phyloP scores from a whole-genome alignment of 2,113 vertebrate species.

The Alethe diademata region DNA sequence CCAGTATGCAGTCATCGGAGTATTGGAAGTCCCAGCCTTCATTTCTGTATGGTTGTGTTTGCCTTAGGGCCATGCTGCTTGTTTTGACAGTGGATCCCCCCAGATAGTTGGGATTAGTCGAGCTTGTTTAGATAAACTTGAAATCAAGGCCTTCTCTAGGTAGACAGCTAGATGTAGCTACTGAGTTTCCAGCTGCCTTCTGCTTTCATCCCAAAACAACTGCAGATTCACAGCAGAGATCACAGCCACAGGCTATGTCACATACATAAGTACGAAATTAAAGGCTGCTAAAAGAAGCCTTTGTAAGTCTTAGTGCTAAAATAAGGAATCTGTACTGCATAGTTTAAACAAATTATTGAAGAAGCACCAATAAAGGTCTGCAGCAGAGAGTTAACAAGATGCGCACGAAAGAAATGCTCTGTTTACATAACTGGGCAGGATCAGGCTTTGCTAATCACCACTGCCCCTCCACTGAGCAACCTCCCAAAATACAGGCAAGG shows the following conservation, averaged over 20 bases:
- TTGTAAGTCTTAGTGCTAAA: constrained; percentile 83
- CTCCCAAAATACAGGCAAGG: background rate
- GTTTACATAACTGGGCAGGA: constrained; percentile 28
- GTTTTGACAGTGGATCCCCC: constrained; percentile 99
- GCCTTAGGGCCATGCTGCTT: constrained; percentile 98
- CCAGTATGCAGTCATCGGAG: constrained; percentile 80
- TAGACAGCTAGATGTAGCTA: constrained; percentile 93
- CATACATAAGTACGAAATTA: constrained; percentile 83
- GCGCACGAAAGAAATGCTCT: constrained; percentile 50
- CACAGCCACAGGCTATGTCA: constrained; percentile 89
- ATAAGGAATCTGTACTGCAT: constrained; percentile 80
- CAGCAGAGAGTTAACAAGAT: constrained; percentile 62
- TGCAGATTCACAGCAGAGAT: constrained; percentile 87
- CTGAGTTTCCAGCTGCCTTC: constrained; percentile 93
- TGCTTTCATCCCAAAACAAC: constrained; percentile 94
- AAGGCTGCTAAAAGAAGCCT: constrained; percentile 83
- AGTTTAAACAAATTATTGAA: constrained; percentile 79
- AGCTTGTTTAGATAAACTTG: constrained; percentile 99
- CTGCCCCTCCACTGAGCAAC: background rate
- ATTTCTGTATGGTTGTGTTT: constrained; percentile 92
- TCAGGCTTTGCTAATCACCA: background rate
- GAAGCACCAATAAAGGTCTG: constrained; percentile 66
- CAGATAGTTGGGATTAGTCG: constrained; percentile 99
- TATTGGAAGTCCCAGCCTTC: constrained; percentile 85
- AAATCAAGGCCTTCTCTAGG: constrained; percentile 91